Evolutionary conservation across 2,797 vertebrate species (phyloP), one percentile per base, ranked within the genome.

Genomic region (Allenopithecus nigroviridis): DNA sequence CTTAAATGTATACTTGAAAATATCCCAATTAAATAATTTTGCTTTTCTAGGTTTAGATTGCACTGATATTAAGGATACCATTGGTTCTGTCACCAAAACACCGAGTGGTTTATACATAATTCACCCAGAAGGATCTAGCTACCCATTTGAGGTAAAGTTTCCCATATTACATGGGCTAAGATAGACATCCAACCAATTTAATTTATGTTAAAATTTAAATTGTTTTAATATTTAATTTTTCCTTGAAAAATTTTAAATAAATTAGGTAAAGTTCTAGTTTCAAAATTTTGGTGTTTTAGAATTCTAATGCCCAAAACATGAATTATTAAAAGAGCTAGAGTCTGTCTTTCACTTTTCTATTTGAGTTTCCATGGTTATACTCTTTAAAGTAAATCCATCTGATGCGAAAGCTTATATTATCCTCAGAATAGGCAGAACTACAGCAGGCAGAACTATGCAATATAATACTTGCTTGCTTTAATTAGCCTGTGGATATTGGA

Each of bases 21-120:
- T 94, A 39, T 91, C 13, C 43, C 95, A 96, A 96, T 76, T 83
- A 94, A 93, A 17, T 75, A 85, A 39, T 93, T 97, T 68, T 92
- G 89, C 91, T 98, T 96, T 39, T 96, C 41, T 88, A 99, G 99
- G 99, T 57, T 98, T 99, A 98, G 99, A 99, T 97, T 99, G 99
- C 98, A 99, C 99, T 84, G 99, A 99, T 98, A 99, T 99, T 97
- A 99, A 99, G 98, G 99, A 99, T 84, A 99, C 98, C 2, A 97
- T 99, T 81, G 96, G 99, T 91, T 99, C 99, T 5, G 98, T 99
- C 95, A 99, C 99, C 95, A 99, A 99, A 99, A 99, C 99, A 97
- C 99, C 99, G 94, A 99, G 99, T 97, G 99, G 99, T 43, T 99
- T 99, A 95, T 99, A 99, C 84, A 99, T 99, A 90, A 98, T 99